Evolutionary conservation across 1,140 invertebrate species (phyloP).

Genomic region (Aleiodes sp.): DNA sequence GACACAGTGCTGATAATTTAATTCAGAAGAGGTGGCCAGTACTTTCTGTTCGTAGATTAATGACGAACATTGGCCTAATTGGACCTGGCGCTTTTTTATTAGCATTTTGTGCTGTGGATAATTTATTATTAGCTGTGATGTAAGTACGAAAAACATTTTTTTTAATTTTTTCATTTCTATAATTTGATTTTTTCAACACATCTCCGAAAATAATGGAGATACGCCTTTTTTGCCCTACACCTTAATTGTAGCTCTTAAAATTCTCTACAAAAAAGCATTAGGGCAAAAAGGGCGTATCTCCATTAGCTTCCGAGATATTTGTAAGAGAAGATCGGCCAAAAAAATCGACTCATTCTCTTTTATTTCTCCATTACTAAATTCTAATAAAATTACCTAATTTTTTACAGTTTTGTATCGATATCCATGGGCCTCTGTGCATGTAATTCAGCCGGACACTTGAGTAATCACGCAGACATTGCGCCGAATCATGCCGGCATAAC

Average conservation of each 20-base stretch:
- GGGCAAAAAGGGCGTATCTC: too few relatives aligned
- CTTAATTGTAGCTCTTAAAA: too few relatives aligned
- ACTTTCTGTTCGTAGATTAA: slow-evolving; percentile 77
- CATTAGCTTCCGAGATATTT: too few relatives aligned
- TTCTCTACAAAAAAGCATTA: too few relatives aligned
- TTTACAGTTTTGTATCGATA: slow-evolving; percentile 76
- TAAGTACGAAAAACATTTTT: slow-evolving; percentile 61
- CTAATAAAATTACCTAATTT: background rate
- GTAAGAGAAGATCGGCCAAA: too few relatives aligned
- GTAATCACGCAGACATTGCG: slow-evolving; percentile 83
- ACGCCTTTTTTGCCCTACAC: too few relatives aligned
- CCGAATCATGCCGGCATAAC: slow-evolving; percentile 84
- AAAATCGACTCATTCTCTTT: too few relatives aligned
- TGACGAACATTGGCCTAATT: slow-evolving; percentile 81
- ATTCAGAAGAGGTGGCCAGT: slow-evolving; percentile 76
- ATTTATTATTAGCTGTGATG: slow-evolving; percentile 76
- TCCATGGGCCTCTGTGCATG: slow-evolving; percentile 83
- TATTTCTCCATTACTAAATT: too few relatives aligned
- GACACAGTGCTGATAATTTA: slow-evolving; percentile 78
- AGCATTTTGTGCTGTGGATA: slow-evolving; percentile 79
- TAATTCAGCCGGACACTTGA: slow-evolving; percentile 82
- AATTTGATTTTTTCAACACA: too few relatives aligned
- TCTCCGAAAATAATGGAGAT: too few relatives aligned
- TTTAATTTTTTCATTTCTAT: background rate
- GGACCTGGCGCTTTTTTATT: slow-evolving; percentile 79